These are phyloP conservation scores for Hypselothyrea guttata DNA, from an alignment of 2,888 invertebrate genomes.

Conservation along the genomic window DNA sequence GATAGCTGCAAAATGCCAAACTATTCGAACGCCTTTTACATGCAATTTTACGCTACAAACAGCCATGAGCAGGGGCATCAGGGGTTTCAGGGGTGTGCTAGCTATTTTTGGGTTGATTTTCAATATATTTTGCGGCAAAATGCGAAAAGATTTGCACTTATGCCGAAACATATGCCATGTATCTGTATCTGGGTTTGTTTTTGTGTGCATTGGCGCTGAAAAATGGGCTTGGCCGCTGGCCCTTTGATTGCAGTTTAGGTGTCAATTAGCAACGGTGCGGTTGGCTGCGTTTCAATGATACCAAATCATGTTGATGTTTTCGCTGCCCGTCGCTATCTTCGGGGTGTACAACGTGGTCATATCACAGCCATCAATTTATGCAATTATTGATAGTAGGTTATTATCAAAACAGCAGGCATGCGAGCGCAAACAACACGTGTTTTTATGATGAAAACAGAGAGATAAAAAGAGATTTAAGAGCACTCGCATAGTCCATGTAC, in stretches of 20 bases:
- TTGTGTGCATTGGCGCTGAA: conserved; percentile 41
- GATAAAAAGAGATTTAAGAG: no score
- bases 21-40: conserved; percentile 66
- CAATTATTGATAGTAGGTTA: conserved; percentile 10
- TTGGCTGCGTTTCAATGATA: conserved; percentile 67
- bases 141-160: conserved; percentile 45
- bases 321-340: background rate
- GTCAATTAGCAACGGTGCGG: conserved; percentile 77
- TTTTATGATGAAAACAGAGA: no score
- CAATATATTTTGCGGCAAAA: conserved; percentile 39
- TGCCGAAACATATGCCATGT: conserved; percentile 27
- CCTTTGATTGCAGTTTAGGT: conserved; percentile 73
- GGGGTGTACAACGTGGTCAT: background rate
- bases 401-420: conserved; percentile 5
- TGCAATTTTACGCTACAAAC: conserved; percentile 40
- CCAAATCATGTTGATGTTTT: conserved; percentile 42
- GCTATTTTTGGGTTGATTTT: conserved; percentile 43
- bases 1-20: conserved; percentile 57
- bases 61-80: conserved; percentile 12
- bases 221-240: conserved; percentile 55
- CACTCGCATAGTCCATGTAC: no score
- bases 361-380: conserved; percentile 8
- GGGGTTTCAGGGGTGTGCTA: conserved; percentile 42
- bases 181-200: conserved; percentile 18
- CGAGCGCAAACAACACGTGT: background rate